phyloP scores from a whole-genome alignment of 2,113 vertebrate species.

The Pterophyllum scalare region DNA sequence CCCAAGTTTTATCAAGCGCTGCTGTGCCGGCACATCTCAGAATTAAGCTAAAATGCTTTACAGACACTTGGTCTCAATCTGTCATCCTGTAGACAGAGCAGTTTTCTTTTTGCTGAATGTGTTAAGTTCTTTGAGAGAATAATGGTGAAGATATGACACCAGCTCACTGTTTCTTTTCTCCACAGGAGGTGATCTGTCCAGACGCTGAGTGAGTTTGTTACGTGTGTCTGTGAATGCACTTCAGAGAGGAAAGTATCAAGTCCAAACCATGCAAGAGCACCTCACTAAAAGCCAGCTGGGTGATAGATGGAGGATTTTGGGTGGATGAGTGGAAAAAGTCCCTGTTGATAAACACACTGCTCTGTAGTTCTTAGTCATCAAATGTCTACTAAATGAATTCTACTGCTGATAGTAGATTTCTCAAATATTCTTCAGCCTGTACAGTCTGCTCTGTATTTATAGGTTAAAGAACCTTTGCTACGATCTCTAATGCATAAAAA shows the following conservation, averaged over 20 bases:
- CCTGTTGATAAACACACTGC: conserved; percentile 32
- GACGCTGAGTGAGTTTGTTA: conserved; percentile 65
- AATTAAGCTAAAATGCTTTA: neutral
- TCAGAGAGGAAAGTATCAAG: neutral
- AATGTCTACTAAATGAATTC: conserved; percentile 63
- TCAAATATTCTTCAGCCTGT: conserved; percentile 62
- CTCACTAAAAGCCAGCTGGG: neutral
- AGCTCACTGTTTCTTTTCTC: conserved; percentile 11
- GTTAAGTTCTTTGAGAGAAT: neutral
- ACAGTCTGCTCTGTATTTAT: conserved; percentile 68
- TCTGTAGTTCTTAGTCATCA: conserved; percentile 73
- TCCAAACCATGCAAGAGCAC: neutral
- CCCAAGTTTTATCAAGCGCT: neutral
- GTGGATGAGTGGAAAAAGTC: conserved; percentile 15
- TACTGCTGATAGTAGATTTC: conserved; percentile 54
- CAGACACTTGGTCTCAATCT: neutral
- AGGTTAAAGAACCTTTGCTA: conserved; percentile 52
- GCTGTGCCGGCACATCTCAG: neutral
- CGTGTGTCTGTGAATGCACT: neutral
- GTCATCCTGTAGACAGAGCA: neutral
- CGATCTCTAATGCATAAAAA: neutral
- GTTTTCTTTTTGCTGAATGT: neutral
- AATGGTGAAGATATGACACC: neutral
- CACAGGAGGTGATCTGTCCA: conserved; percentile 82
- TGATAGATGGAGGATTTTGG: conserved; percentile 14